Conservation (phyloP, 2,113 vertebrate genomes). For the Cyphomyrus plagiostoma region DNA sequence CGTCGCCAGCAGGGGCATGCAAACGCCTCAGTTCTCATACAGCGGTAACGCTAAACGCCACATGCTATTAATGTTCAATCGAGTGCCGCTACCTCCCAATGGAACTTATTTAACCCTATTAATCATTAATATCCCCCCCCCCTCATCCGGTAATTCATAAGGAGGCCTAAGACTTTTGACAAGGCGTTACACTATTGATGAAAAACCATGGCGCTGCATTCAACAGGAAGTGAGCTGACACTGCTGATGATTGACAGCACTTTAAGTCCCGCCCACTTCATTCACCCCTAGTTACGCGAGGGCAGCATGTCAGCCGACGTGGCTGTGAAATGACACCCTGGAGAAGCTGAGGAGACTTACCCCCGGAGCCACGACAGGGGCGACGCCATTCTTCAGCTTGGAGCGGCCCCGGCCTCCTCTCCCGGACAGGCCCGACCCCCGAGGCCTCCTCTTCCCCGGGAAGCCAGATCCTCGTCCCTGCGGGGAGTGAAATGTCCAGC, state of each 20-base stretch:
- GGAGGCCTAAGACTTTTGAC: neutral
- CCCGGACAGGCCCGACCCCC: slow-evolving; percentile 75
- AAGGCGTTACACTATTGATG: neutral
- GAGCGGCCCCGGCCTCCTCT: slow-evolving; percentile 88
- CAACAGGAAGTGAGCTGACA: neutral
- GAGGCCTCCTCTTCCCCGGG: slow-evolving; percentile 79
- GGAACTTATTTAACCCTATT: neutral
- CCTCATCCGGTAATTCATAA: neutral
- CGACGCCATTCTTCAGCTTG: slow-evolving; percentile 71
- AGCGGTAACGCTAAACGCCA: neutral
- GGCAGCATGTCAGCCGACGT: neutral
- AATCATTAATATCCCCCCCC: neutral
- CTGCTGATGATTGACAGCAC: neutral
- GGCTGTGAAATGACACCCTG: neutral
- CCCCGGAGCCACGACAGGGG: slow-evolving; percentile 71
- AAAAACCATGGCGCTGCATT: neutral
- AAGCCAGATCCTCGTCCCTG: slow-evolving; percentile 92
- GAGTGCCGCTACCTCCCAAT: neutral
- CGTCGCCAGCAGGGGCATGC: too few species aligned
- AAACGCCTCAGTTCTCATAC: neutral
- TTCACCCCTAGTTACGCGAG: neutral
- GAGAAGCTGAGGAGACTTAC: slow-evolving; percentile 53
- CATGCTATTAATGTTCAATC: neutral
- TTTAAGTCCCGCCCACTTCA: neutral
- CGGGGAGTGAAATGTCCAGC: neutral